Evolutionary conservation across 2,797 vertebrate species (phyloP).

Genomic region (Ataeniobius toweri): DNA sequence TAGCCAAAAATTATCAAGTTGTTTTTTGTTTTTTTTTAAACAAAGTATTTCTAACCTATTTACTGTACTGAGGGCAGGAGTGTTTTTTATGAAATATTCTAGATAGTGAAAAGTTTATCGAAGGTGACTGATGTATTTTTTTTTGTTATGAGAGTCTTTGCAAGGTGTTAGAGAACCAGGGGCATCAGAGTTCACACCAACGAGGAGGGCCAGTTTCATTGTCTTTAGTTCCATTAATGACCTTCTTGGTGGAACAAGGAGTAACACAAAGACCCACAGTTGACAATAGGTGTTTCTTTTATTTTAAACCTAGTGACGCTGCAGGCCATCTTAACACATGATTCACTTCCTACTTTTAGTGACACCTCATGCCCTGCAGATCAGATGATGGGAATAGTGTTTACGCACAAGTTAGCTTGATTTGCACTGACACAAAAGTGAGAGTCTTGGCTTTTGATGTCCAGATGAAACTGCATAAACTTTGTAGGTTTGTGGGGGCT

Average conservation of each 20-base stretch:
- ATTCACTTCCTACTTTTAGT: background rate
- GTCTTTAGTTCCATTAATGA: background rate
- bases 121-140: background rate
- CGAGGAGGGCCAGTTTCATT: background rate
- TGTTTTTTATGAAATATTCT: background rate
- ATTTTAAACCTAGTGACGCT: background rate
- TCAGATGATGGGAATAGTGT: background rate
- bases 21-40: no score
- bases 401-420: background rate
- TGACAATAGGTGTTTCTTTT: background rate
- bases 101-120: background rate
- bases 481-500: no score
- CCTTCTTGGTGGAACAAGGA: background rate
- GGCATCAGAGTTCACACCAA: background rate
- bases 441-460: background rate
- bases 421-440: background rate
- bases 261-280: background rate
- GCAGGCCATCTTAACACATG: background rate
- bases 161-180: background rate
- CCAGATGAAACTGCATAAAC: background rate
- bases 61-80: background rate
- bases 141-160: background rate
- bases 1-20: background rate
- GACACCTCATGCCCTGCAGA: background rate
- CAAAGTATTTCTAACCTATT: no score